Conservation (phyloP, 2,797 vertebrate species). For the Pogoniulus pusillus region DNA sequence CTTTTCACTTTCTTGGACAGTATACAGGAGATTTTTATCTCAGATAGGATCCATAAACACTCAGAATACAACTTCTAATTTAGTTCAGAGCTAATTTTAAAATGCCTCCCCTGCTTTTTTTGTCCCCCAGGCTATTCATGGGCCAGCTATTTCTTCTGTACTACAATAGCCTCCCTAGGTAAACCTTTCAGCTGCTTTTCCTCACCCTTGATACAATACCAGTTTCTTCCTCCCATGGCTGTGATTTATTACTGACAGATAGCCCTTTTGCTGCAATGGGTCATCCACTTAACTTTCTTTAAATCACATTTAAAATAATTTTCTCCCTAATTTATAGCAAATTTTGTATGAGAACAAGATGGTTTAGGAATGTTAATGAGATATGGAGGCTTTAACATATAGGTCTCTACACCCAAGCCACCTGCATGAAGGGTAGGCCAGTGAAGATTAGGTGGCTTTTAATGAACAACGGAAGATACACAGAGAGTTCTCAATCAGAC, state of each 20-base stretch:
- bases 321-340: constrained; percentile 48
- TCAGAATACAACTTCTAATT: background rate
- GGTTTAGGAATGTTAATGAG: constrained; percentile 32
- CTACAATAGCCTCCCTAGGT: background rate
- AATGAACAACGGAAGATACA: background rate
- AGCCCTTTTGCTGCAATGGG: background rate
- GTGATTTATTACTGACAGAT: constrained; percentile 22
- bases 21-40: background rate
- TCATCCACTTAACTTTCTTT: constrained; percentile 45
- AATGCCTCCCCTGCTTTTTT: background rate
- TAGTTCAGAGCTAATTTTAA: background rate
- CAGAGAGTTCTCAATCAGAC: background rate
- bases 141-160: background rate
- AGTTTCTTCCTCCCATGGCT: background rate
- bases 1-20: background rate
- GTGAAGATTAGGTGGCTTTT: background rate
- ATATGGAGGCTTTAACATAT: background rate
- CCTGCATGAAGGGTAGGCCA: background rate
- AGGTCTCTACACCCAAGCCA: constrained; percentile 27
- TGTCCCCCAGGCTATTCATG: background rate
- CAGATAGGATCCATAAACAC: background rate
- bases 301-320: constrained; percentile 57
- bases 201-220: background rate
- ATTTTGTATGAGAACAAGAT: constrained; percentile 37
- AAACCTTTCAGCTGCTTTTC: background rate